Evolutionary conservation across 2,113 vertebrate species (phyloP).

Genomic region (Syrmaticus mikado): DNA sequence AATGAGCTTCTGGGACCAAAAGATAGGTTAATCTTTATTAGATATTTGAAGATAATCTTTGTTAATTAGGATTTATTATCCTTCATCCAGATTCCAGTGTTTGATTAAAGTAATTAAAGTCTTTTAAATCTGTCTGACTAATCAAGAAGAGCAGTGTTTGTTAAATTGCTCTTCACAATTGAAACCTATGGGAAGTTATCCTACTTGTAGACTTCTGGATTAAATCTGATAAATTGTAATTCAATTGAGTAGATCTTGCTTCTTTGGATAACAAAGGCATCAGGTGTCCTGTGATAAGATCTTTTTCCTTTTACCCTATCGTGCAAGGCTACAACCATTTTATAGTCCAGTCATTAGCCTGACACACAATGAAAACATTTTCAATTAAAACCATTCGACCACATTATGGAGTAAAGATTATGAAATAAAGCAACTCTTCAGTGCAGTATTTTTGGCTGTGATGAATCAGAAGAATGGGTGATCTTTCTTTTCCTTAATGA

Average conservation of each 20-base stretch:
- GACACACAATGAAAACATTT: neutral
- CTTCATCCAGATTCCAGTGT: neutral
- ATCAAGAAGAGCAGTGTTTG: constrained; percentile 14
- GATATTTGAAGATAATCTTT: constrained; percentile 43
- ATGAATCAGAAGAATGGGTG: neutral
- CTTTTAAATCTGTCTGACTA: constrained; percentile 23
- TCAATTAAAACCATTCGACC: neutral
- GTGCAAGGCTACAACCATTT: neutral
- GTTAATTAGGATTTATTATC: constrained; percentile 62
- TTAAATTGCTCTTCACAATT: neutral
- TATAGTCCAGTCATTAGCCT: neutral
- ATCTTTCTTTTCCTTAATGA: neutral
- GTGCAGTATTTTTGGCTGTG: rapidly evolving
- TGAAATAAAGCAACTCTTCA: neutral
- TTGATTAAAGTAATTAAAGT: constrained; percentile 60
- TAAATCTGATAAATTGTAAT: neutral
- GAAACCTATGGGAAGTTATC: neutral
- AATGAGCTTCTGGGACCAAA: constrained; percentile 23
- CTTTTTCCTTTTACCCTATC: neutral
- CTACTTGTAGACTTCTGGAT: neutral
- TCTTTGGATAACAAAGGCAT: neutral
- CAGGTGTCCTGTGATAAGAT: neutral
- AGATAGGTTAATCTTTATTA: constrained; percentile 28
- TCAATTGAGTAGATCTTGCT: neutral
- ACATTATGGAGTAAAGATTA: neutral